Base-by-base conservation (phyloP, 2,888 invertebrate species). In the Temnothorax unifasciatus region DNA sequence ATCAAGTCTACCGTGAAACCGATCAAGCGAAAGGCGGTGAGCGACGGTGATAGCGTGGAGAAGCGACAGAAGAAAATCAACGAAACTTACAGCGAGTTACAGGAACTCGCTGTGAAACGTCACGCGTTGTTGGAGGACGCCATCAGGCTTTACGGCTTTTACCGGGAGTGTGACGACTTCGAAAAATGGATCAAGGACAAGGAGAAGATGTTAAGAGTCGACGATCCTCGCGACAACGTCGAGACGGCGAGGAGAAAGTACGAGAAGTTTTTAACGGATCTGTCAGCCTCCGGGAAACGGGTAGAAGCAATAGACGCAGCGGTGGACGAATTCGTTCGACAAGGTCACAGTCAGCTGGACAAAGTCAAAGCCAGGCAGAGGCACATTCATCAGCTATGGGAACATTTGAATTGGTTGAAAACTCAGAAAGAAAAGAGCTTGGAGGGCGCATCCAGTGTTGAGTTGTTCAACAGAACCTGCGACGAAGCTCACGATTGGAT, bases 401-500 rank as follows among this genome's bases (percentile, higher is more conserved):
- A 98, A 87, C 96, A 97, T 47, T 95, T 99, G 85, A 97, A 99
- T 94, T 96, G 97, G 92, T 95, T 99, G 25, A 99, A 98, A 93
- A 97, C 97, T 38, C 97, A 98, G 93, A 98, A 98, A 93, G 99
- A 99, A 93, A 98, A 98, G 95, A 98, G 97, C 87, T 94, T 99
- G 47, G 98, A 99, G 94, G 99, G 99, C 0, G 98, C 98, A 2
- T 98, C 98, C 2, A 97, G 97, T 96, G 99, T 99, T 91, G 99
- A 99, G 94, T 95, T 99, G 11, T 99, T 99, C 96, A 97, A 98
- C 93, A 97, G 99, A 79, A 98, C 98, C 0, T 99, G 99, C 95
- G 99, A 99, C 93, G 99, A 99, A 94, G 98, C 99, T 0, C 97
- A 97, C 89, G 99, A 99, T 93, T 99, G 99, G 99, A 99, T 99